Conservation (phyloP, 1,140 invertebrate genomes). For the Phortica variegata region DNA sequence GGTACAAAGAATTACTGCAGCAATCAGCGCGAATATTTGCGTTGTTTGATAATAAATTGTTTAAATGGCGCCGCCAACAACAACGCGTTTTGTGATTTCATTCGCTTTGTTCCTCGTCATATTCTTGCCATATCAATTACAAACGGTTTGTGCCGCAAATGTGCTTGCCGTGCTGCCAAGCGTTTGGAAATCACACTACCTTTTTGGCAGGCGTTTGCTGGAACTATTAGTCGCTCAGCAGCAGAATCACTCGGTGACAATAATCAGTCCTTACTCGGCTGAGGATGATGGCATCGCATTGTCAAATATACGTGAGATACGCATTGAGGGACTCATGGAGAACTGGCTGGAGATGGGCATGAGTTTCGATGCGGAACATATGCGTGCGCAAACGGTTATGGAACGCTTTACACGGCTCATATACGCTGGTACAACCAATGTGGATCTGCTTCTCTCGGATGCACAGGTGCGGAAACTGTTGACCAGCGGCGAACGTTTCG, state of each 20-base stretch:
- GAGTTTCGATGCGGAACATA: constrained; percentile 41
- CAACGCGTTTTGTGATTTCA: too few relatives aligned
- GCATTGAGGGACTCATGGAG: constrained; percentile 34
- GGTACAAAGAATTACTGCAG: too few relatives aligned
- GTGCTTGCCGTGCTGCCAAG: constrained; percentile 48
- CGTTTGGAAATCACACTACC: constrained; percentile 51
- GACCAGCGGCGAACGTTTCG: constrained; percentile 39
- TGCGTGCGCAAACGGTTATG: constrained; percentile 36
- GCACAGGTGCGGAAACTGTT: constrained; percentile 34
- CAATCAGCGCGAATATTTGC: too few relatives aligned
- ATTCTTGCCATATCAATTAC: neutral
- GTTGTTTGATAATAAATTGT: too few relatives aligned
- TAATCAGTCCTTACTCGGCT: constrained; percentile 36
- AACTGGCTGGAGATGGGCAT: constrained; percentile 59
- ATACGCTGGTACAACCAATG: constrained; percentile 46
- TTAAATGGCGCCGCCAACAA: too few relatives aligned
- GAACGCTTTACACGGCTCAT: constrained; percentile 43
- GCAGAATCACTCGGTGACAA: constrained; percentile 58
- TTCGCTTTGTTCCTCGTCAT: too few relatives aligned
- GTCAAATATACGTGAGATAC: constrained; percentile 33
- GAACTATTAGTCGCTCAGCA: constrained; percentile 53
- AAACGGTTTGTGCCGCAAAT: constrained; percentile 24
- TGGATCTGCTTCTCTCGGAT: constrained; percentile 40
- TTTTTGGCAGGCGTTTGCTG: constrained; percentile 50
- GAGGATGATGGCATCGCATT: constrained; percentile 4